These are phyloP conservation scores for Phylloscopus trochiloides DNA, from an alignment of 2,113 vertebrate species.

Conservation along the genomic window DNA sequence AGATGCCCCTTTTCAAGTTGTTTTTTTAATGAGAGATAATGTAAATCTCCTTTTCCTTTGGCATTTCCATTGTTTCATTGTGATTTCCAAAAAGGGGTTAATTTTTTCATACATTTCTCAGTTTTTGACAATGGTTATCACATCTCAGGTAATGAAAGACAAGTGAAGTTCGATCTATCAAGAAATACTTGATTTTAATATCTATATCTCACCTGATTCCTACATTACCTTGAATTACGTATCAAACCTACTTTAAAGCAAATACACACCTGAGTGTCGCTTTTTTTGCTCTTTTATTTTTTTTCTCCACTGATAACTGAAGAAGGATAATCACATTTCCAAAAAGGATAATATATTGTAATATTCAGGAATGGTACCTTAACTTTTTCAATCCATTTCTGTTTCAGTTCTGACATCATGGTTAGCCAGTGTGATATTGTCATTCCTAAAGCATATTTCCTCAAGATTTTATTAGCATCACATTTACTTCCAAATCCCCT, in stretches of 20 bases:
- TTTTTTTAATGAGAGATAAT: background rate
- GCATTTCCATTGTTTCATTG: background rate
- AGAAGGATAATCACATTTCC: background rate
- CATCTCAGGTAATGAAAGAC: background rate
- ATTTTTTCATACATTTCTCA: background rate
- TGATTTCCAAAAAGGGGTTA: background rate
- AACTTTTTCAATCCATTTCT: background rate
- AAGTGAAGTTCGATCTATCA: background rate
- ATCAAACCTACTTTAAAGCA: background rate
- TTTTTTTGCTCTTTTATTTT: background rate
- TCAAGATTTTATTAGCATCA: background rate
- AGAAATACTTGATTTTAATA: background rate
- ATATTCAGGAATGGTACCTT: background rate
- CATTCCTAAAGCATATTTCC: accelerated
- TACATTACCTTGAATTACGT: background rate
- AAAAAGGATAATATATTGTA: background rate
- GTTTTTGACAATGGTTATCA: background rate
- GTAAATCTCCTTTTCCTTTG: background rate
- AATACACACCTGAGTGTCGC: background rate
- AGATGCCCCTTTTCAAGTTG: background rate
- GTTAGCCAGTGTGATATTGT: background rate
- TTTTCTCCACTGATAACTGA: background rate
- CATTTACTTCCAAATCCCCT: background rate
- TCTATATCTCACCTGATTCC: background rate
- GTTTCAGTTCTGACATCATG: background rate